Conservation (phyloP, 2,888 invertebrate genomes). For the Cryptosula pallasiana region DNA sequence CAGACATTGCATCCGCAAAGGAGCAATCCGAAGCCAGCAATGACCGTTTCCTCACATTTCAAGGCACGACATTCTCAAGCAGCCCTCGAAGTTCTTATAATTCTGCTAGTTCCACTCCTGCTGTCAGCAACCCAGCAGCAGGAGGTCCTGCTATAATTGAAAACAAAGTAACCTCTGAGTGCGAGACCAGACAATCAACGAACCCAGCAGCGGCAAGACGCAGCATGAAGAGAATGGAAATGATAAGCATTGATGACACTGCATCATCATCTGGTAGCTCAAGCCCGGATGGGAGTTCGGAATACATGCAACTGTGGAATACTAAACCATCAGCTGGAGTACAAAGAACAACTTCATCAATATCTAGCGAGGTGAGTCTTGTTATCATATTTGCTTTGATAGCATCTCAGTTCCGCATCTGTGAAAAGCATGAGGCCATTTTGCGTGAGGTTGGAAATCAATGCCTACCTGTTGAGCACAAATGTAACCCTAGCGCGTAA, state of each 20-base stretch:
- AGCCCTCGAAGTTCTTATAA: background rate
- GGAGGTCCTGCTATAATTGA: conserved; percentile 7
- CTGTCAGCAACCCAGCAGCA: background rate
- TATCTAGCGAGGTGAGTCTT: conserved; percentile 5
- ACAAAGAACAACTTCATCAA: background rate
- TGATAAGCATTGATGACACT: background rate
- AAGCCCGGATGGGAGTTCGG: background rate
- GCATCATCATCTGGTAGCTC: background rate
- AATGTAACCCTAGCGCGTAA: too few relatives aligned
- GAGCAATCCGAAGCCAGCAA: background rate
- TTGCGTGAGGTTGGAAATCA: too few relatives aligned
- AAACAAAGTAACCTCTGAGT: background rate
- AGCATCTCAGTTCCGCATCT: too few relatives aligned
- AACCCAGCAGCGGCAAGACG: background rate
- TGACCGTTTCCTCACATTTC: conserved; percentile 2
- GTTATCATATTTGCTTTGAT: background rate
- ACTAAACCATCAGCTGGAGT: background rate
- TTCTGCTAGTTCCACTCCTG: background rate
- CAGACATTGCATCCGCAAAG: too few relatives aligned
- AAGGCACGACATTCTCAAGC: conserved; percentile 14
- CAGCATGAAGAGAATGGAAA: conserved; percentile 7
- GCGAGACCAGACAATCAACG: background rate
- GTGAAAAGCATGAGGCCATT: too few relatives aligned
- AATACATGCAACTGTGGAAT: conserved; percentile 18
- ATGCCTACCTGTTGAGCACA: too few relatives aligned